Evolutionary conservation across 2,888 invertebrate species (phyloP).

Genomic region (Lysandra coridon): DNA sequence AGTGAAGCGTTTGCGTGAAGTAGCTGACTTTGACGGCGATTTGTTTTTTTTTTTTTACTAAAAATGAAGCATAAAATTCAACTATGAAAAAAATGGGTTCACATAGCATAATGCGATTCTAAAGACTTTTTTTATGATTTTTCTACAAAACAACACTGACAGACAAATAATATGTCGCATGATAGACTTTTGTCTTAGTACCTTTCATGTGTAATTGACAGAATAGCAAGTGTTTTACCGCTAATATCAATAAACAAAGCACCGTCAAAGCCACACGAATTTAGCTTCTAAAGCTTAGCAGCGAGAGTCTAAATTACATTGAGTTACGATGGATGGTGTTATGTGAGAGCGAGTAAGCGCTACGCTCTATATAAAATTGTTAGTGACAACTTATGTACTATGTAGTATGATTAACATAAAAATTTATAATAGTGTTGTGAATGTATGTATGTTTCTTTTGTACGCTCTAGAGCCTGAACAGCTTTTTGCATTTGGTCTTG

Average conservation of each 20-base stretch:
- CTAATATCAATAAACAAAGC: slow-evolving; percentile 9
- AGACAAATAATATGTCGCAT: neutral
- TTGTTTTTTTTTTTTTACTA: neutral
- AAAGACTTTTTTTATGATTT: neutral
- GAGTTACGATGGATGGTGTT: neutral
- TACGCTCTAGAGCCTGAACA: neutral
- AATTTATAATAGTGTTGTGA: neutral
- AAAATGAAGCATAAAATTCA: neutral
- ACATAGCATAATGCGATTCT: neutral
- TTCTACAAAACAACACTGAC: neutral
- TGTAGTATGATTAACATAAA: neutral
- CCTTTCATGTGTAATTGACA: neutral
- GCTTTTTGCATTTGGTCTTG: neutral
- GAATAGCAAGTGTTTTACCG: too few relatives aligned
- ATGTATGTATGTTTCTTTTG: neutral
- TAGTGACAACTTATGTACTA: neutral
- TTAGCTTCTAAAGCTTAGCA: slow-evolving; percentile 26
- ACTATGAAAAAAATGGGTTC: neutral
- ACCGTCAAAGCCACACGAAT: slow-evolving; percentile 23
- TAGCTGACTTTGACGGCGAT: slow-evolving; percentile 7
- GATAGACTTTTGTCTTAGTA: neutral
- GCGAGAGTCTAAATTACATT: slow-evolving; percentile 25
- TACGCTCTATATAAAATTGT: neutral
- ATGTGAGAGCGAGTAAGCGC: neutral
- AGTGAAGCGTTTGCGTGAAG: slow-evolving; percentile 24